Conservation (phyloP, 2,113 vertebrate species). For the Callaeas wilsoni region DNA sequence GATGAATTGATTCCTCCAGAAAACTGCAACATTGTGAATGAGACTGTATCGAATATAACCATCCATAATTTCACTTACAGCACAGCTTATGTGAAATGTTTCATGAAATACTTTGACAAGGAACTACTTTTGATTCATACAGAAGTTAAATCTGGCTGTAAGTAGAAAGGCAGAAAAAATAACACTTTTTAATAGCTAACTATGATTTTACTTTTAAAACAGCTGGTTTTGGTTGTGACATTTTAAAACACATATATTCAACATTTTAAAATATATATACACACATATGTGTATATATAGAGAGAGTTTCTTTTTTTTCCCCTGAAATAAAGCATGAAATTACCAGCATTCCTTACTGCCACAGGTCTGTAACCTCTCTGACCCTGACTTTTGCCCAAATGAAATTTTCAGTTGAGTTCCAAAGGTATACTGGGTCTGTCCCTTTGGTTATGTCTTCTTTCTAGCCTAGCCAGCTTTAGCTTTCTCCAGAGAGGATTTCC, state of each 20-base stretch:
- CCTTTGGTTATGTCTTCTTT: neutral
- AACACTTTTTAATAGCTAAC: neutral
- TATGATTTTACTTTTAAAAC: neutral
- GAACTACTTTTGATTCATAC: constrained; percentile 20
- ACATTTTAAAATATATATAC: neutral
- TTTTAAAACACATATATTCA: neutral
- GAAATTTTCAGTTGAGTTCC: neutral
- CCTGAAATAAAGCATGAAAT: neutral
- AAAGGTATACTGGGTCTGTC: neutral
- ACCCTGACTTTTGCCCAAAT: neutral
- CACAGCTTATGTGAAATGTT: constrained; percentile 42
- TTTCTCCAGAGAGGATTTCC: neutral
- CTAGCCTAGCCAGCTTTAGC: neutral
- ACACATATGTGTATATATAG: no score
- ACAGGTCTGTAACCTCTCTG: neutral
- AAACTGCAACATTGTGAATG: constrained; percentile 16
- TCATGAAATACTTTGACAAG: neutral
- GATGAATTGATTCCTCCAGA: constrained; percentile 4
- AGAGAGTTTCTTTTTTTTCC: neutral
- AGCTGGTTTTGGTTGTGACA: neutral
- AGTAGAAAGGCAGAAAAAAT: neutral
- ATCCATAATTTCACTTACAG: constrained; percentile 51
- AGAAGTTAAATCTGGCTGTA: constrained; percentile 59
- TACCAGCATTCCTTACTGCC: neutral
- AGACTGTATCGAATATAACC: constrained; percentile 43